Evolutionary conservation across 2,888 invertebrate species (phyloP), one percentile per base, ranked within the genome.

Genomic region (Tethea ocularis): DNA sequence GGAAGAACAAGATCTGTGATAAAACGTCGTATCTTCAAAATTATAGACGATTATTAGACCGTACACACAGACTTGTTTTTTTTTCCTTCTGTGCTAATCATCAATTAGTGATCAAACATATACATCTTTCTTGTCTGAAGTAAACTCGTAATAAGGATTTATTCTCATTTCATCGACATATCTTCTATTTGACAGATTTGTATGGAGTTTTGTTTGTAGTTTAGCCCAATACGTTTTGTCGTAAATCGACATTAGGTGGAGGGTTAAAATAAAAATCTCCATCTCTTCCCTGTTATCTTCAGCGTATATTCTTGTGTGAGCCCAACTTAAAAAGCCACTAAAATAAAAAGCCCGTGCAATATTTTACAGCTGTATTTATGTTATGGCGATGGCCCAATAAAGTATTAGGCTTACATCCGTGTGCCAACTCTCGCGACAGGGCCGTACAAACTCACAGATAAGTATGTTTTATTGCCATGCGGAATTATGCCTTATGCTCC

Each of bases 341-440:
- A 46, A 46, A 46, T 46, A 46, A 54, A 54, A 54, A 22, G 54
- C 54, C 33, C 0, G 54, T 4, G 8, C 22, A 20, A 33, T 54
- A 54, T 33, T 33, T 54, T 36, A 54, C 33, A 20, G 54, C 54
- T 33, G 33, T 54, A 54, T 54, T 54, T 54, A 54, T 54, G 33
- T 54, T 54, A 54, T 54, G 54, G 54, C 61, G 54, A 53, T 56
- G 58, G 53, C 46, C 55, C 60, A 61, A 53, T 54, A 58, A 41
- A 56, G 36, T 23, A 61, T 61, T 58, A 58, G 33, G 57, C 60
- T 56, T 60, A 52, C 60, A 53, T 29, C 51, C 51, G 57, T 23
- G 64, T 68, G 68, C 70, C 68, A 67, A 67, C 67, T 64, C 62
- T 29, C 62, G 58, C 57, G 51, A 60, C 60, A 61, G 56, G 53